Conservation (phyloP, 2,888 invertebrate species). For the Alloscopus bannaensis region DNA sequence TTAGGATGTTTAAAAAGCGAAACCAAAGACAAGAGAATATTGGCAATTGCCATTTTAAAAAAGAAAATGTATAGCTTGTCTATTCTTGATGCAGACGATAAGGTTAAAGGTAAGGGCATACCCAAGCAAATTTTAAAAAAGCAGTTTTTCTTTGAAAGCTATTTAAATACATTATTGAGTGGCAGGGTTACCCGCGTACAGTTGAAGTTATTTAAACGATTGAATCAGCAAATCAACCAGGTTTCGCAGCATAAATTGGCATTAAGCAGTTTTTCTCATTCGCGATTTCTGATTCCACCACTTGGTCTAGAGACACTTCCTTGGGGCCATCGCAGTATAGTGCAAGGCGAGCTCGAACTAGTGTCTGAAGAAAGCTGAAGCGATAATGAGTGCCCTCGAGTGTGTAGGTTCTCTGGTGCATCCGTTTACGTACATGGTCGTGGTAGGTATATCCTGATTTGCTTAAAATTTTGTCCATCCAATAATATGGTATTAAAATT, state of each 20-base stretch:
- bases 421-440: too few species aligned
- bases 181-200: neutral
- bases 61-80: neutral
- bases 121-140: neutral
- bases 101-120: constrained; percentile 5
- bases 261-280: neutral
- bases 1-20: constrained; percentile 13
- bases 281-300: neutral
- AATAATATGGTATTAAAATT: too few species aligned
- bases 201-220: neutral
- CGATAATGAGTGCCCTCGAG: neutral
- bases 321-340: neutral
- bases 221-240: constrained; percentile 4
- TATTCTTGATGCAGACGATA: neutral
- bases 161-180: neutral
- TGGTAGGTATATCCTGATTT: too few species aligned
- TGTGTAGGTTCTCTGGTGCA: constrained; percentile 8
- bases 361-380: neutral
- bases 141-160: constrained; percentile 2
- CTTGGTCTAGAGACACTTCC: neutral
- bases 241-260: constrained; percentile 5
- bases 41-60: neutral
- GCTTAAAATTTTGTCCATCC: too few species aligned
- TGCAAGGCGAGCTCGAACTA: neutral
- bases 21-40: constrained; percentile 12